These are phyloP conservation scores for Tromatobia lineatoria DNA, from an alignment of 2,888 invertebrate species.

Conservation along the genomic window DNA sequence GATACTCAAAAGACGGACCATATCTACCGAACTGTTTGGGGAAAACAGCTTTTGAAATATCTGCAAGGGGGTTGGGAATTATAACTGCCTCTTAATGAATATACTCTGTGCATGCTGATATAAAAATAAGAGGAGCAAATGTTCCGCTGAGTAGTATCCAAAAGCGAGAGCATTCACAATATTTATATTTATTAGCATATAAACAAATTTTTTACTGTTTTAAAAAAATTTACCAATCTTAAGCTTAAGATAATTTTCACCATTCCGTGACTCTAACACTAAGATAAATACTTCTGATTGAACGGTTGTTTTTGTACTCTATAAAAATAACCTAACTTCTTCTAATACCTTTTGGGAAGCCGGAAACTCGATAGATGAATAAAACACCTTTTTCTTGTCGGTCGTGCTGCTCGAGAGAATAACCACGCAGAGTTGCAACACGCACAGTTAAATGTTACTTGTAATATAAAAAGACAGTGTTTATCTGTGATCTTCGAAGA, in stretches of 20 bases:
- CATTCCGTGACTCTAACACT: background rate
- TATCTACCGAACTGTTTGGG: no score
- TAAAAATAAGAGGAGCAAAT: background rate
- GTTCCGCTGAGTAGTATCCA: background rate
- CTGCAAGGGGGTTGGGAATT: no score
- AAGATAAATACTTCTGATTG: background rate
- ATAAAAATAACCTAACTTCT: slow-evolving; percentile 47
- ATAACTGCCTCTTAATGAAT: no score
- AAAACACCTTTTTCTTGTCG: slow-evolving; percentile 1
- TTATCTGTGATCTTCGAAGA: background rate
- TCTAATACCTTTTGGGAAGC: slow-evolving; percentile 36
- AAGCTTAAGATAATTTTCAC: background rate
- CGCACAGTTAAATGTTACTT: background rate
- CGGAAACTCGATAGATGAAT: background rate
- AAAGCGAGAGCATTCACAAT: background rate
- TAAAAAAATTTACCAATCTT: background rate
- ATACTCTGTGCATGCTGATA: no score
- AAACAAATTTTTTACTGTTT: background rate
- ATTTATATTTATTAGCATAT: background rate
- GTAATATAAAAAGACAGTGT: background rate
- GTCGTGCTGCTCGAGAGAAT: background rate
- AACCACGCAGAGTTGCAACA: background rate
- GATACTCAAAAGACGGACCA: no score
- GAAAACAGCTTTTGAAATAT: no score
- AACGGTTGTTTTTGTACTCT: slow-evolving; percentile 23